phyloP scores from a whole-genome alignment of 2,797 vertebrate genomes.

The Eleutherodactylus coqui region DNA sequence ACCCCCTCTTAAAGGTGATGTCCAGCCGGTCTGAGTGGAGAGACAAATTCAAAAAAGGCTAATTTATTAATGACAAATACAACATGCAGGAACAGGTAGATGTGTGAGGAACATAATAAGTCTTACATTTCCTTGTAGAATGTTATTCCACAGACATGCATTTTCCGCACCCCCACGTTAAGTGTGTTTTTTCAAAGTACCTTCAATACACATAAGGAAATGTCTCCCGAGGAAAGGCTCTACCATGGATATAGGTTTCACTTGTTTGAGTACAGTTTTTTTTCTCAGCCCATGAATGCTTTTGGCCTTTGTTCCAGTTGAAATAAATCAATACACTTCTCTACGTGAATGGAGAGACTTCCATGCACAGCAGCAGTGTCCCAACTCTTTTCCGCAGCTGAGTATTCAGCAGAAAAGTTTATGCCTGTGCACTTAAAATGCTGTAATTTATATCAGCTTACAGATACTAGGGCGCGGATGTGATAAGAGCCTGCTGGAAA shows the following conservation, averaged over 20 bases:
- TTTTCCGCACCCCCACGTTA: too few species aligned
- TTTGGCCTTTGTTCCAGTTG: background rate
- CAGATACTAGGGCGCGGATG: slow-evolving; percentile 8
- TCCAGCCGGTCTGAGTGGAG: too few species aligned
- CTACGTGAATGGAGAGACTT: background rate
- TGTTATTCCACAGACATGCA: background rate
- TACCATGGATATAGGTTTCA: too few species aligned
- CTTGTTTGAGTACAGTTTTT: too few species aligned
- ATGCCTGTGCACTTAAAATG: background rate
- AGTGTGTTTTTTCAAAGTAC: too few species aligned
- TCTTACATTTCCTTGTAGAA: background rate
- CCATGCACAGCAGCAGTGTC: background rate
- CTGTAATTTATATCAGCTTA: slow-evolving; percentile 2
- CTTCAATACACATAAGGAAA: too few species aligned
- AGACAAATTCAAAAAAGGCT: too few species aligned
- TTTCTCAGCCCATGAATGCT: background rate
- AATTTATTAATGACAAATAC: too few species aligned
- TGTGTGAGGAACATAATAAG: background rate
- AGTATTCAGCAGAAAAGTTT: background rate
- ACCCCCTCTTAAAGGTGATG: too few species aligned
- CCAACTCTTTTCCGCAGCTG: background rate
- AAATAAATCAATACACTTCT: background rate
- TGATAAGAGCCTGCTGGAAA: slow-evolving; percentile 7
- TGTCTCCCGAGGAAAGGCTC: too few species aligned
- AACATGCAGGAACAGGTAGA: too few species aligned